Conservation (phyloP, 2,888 invertebrate genomes). For the Cephus spinipes region DNA sequence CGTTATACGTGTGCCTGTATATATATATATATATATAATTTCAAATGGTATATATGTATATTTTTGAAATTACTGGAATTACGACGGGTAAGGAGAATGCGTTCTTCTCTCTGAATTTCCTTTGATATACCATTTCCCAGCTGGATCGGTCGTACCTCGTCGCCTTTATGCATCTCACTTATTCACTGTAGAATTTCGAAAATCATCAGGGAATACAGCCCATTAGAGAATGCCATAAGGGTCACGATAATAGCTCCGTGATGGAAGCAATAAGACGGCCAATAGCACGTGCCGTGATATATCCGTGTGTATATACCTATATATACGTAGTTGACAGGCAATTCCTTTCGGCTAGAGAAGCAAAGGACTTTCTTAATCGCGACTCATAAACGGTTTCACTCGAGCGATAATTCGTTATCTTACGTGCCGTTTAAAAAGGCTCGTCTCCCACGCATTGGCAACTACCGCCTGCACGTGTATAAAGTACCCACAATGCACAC, state of each 20-base stretch:
- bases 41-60: not conserved
- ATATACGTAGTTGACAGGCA: not conserved
- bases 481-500: not conserved
- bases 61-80: not conserved
- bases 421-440: not conserved
- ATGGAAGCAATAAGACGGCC: not conserved
- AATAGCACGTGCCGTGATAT: not conserved
- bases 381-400: conserved; percentile 3
- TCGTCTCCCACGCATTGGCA: not conserved
- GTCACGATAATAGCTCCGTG: not conserved
- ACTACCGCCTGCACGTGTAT: not conserved
- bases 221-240: not conserved
- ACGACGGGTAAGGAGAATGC: not conserved
- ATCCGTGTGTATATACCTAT: not conserved
- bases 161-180: not conserved
- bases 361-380: conserved; percentile 2
- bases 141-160: not conserved
- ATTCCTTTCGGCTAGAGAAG: not conserved
- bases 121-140: not conserved
- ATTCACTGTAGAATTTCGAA: not conserved
- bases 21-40: not conserved
- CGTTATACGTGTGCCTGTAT: not conserved
- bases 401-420: not conserved
- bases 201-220: not conserved
- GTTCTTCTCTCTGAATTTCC: not conserved